phyloP scores from a whole-genome alignment of 1,140 invertebrate species.

The Drosophila aff. region DNA sequence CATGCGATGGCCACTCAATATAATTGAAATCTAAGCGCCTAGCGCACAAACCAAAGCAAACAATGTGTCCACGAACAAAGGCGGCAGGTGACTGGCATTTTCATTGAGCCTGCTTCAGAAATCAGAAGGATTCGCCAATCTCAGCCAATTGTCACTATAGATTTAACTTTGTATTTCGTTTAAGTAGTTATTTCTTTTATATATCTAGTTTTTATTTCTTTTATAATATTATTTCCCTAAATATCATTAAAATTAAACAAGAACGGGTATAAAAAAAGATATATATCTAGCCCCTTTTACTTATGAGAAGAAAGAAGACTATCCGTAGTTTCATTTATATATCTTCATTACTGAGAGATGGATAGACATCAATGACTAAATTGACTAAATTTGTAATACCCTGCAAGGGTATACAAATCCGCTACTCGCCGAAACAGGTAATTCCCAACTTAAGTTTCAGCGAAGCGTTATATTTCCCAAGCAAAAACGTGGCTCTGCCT shows the following conservation, averaged over 20 bases:
- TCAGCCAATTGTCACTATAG: too few species aligned
- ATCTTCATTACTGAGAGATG: too few species aligned
- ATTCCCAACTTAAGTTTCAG: background rate
- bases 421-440: background rate
- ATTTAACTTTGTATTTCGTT: background rate
- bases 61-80: constrained; percentile 27
- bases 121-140: background rate
- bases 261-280: too few species aligned
- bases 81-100: constrained; percentile 13
- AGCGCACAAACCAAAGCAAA: constrained; percentile 48
- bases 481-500: background rate
- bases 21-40: constrained; percentile 69
- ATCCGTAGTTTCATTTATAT: too few species aligned
- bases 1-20: constrained; percentile 61
- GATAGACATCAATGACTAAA: too few species aligned
- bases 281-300: too few species aligned
- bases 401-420: too few species aligned
- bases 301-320: too few species aligned
- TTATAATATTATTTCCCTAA: background rate
- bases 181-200: background rate
- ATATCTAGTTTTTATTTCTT: background rate
- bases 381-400: too few species aligned
- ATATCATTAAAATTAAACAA: background rate
- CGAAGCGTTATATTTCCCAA: background rate
- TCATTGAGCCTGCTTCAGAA: background rate